Evolutionary conservation across 2,888 invertebrate genomes (phyloP).

Genomic region (Lasioglossum calceatum): DNA sequence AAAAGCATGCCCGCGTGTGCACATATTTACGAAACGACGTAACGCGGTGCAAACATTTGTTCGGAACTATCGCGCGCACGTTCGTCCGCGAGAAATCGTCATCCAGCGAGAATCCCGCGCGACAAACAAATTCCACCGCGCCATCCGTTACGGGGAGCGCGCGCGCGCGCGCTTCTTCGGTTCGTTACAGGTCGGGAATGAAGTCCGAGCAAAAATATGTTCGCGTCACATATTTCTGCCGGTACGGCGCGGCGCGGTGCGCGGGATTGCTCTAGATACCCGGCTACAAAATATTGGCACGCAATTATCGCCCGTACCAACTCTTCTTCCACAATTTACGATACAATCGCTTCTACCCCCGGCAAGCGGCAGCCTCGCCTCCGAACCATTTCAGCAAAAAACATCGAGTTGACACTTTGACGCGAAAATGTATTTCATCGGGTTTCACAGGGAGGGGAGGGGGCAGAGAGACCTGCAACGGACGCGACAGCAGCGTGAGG

Average conservation of each 20-base stretch:
- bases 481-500: constrained; percentile 1
- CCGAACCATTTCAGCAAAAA: constrained; percentile 11
- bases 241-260: background rate
- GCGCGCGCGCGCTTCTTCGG: background rate
- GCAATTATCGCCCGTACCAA: constrained; percentile 1
- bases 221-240: background rate
- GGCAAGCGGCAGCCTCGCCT: background rate
- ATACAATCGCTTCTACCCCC: background rate
- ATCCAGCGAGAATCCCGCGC: background rate
- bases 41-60: background rate
- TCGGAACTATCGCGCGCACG: background rate
- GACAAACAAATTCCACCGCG: background rate
- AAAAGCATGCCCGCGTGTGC: background rate
- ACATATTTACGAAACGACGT: background rate
- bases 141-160: background rate
- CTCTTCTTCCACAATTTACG: background rate
- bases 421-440: constrained; percentile 44
- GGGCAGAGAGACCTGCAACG: background rate
- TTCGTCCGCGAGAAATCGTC: background rate
- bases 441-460: background rate
- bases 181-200: constrained; percentile 4
- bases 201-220: background rate
- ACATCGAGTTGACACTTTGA: constrained; percentile 50
- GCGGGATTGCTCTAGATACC: background rate
- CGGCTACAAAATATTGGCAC: constrained; percentile 3